A percentile compares a stretch with the other conserved stretches of the same genome.
Evolutionary conservation across 92 coral and sea anemone species (phyloP).

Genomic region (Bergia sp.): DNA sequence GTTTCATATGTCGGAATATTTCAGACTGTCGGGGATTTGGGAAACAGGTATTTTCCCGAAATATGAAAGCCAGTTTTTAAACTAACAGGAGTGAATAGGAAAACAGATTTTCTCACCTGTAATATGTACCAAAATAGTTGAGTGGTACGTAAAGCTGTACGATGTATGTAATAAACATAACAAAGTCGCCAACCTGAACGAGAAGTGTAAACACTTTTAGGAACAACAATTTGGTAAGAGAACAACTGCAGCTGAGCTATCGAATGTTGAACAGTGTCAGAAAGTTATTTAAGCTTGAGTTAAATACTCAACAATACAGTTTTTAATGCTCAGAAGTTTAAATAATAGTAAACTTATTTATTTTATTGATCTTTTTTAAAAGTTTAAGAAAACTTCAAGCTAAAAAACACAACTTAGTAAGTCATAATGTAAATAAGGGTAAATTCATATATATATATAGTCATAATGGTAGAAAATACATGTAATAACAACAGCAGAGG

Average conservation of each 20-base stretch:
- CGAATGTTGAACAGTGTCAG: neutral
- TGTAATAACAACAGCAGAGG: too few relatives aligned
- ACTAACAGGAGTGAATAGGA: neutral
- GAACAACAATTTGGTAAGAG: neutral
- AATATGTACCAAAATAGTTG: slow-evolving; percentile 92
- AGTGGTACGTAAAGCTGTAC: slow-evolving; percentile 92
- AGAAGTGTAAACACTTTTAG: neutral
- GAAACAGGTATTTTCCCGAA: too few relatives aligned
- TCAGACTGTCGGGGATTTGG: too few relatives aligned
- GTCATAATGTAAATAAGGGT: too few relatives aligned
- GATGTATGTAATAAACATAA: slow-evolving; percentile 83
- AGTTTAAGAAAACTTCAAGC: neutral
- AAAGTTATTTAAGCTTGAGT: neutral
- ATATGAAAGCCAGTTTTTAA: neutral
- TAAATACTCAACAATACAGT: neutral
- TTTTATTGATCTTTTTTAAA: too few relatives aligned
- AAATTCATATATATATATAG: too few relatives aligned
- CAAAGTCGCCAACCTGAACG: slow-evolving; percentile 95
- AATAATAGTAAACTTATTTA: too few relatives aligned
- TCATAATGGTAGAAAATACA: too few relatives aligned
- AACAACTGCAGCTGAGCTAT: neutral
- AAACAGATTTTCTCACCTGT: slow-evolving; percentile 73
- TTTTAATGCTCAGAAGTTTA: neutral
- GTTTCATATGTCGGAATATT: too few relatives aligned
- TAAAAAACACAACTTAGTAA: too few relatives aligned